Conservation (phyloP, 2,888 invertebrate species). For the Zygaena filipendulae region DNA sequence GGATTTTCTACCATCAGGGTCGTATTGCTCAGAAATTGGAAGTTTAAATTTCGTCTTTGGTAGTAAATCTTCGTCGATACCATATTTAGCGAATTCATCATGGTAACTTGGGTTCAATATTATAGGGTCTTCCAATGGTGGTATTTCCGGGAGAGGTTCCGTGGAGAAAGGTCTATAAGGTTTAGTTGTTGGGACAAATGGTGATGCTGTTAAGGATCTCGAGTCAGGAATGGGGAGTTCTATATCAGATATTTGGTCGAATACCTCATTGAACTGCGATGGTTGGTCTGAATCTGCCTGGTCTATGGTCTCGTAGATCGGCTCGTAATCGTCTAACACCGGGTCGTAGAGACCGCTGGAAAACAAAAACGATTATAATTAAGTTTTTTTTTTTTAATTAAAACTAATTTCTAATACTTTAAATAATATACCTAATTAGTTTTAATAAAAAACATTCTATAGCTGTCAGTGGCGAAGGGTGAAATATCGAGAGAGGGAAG, state of each 20-base stretch:
- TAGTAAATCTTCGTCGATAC: constrained; percentile 23
- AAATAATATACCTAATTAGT: not conserved
- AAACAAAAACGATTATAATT: constrained; percentile 15
- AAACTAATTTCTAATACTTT: not conserved
- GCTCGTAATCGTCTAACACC: constrained; percentile 48
- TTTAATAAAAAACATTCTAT: not conserved
- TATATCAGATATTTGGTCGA: constrained; percentile 23
- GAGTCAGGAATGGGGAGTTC: constrained; percentile 18
- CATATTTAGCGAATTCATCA: constrained; percentile 31
- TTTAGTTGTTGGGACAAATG: constrained; percentile 30
- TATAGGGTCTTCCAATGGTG: constrained; percentile 45
- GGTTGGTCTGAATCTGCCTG: constrained; percentile 47
- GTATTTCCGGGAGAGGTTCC: constrained; percentile 34
- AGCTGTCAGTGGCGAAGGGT: too few species aligned
- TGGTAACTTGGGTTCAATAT: constrained; percentile 41
- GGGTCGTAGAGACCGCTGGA: constrained; percentile 58
- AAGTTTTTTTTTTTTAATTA: not conserved
- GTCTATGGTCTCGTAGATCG: constrained; percentile 40
- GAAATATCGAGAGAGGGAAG: too few species aligned
- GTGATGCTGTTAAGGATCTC: constrained; percentile 35
- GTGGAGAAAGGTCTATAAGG: constrained; percentile 48
- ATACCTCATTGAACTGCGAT: constrained; percentile 52
- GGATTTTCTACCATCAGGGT: constrained; percentile 31
- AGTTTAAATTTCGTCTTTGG: constrained; percentile 37
- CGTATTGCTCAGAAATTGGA: constrained; percentile 46